These are phyloP conservation scores for Hippocampus kuda DNA, from an alignment of 2,797 vertebrate genomes.

Conservation along the genomic window DNA sequence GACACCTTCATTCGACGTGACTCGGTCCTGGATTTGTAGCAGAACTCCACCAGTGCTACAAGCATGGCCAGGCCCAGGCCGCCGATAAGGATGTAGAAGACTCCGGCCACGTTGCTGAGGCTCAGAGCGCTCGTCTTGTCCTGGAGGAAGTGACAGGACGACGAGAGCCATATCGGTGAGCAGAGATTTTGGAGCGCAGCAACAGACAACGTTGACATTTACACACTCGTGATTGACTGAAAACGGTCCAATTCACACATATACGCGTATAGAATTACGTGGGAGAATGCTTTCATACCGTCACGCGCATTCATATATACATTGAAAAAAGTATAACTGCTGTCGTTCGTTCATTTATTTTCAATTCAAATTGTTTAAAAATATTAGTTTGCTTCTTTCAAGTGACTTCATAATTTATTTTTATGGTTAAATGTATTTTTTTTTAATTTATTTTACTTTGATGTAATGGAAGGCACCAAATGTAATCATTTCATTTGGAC, in stretches of 20 bases:
- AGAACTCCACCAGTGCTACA: conserved; percentile 99
- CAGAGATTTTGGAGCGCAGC: conserved; percentile 14
- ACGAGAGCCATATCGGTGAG: conserved; percentile 5
- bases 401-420: too few species aligned
- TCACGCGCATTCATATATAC: too few species aligned
- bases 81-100: conserved; percentile 99
- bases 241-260: neutral
- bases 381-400: too few species aligned
- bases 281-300: too few species aligned
- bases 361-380: too few species aligned
- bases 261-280: neutral
- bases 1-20: conserved; percentile 98
- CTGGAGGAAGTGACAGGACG: conserved; percentile 50
- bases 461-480: too few species aligned
- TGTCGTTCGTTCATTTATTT: too few species aligned
- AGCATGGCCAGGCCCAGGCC: conserved; percentile 98
- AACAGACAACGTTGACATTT: neutral
- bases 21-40: conserved; percentile 99
- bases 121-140: conserved; percentile 98
- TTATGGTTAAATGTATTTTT: too few species aligned
- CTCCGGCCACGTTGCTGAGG: conserved; percentile 96
- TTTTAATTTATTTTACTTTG: too few species aligned
- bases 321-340: too few species aligned
- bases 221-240: conserved; percentile 1
- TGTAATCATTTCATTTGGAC: too few species aligned